Percentiles rank a stretch among this genome's conserved stretches.
Evolutionary conservation across 2,888 invertebrate genomes (phyloP).

Genomic region (Dorcus hopei): DNA sequence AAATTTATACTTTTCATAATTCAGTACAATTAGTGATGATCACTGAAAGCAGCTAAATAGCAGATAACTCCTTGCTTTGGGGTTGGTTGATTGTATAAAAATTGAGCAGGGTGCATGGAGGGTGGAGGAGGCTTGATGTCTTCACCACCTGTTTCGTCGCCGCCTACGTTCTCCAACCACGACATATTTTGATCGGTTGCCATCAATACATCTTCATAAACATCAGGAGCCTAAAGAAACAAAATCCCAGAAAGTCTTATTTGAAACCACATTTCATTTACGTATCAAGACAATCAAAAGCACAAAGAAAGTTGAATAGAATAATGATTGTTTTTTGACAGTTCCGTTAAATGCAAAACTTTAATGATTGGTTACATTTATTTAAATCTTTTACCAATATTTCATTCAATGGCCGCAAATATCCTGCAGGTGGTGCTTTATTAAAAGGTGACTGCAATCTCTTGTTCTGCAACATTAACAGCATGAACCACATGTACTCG

Average conservation of each 20-base stretch:
- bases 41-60: conserved; percentile 44
- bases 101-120: conserved; percentile 30
- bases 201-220: conserved; percentile 46
- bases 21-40: conserved; percentile 25
- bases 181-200: conserved; percentile 37
- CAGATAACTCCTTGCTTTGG: conserved; percentile 41
- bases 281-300: too few relatives aligned
- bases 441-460: conserved; percentile 47
- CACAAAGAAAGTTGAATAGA: too few relatives aligned
- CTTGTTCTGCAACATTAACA: conserved; percentile 47
- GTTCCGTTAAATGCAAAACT: too few relatives aligned
- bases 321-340: too few relatives aligned
- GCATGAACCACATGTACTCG: conserved; percentile 50
- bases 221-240: conserved; percentile 30
- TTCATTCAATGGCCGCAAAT: conserved; percentile 42
- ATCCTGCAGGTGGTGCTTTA: conserved; percentile 37
- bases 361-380: too few relatives aligned
- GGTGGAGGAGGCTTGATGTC: conserved; percentile 12
- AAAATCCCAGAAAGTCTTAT: conserved; percentile 3
- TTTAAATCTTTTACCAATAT: conserved; percentile 35
- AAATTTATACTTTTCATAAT: too few relatives aligned
- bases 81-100: conserved; percentile 37
- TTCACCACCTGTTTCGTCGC: conserved; percentile 7
- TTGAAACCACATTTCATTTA: not conserved
- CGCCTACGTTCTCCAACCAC: conserved; percentile 34